These are phyloP conservation scores for Megaceryle alcyon DNA, from an alignment of 2,797 vertebrate species.

Conservation along the genomic window DNA sequence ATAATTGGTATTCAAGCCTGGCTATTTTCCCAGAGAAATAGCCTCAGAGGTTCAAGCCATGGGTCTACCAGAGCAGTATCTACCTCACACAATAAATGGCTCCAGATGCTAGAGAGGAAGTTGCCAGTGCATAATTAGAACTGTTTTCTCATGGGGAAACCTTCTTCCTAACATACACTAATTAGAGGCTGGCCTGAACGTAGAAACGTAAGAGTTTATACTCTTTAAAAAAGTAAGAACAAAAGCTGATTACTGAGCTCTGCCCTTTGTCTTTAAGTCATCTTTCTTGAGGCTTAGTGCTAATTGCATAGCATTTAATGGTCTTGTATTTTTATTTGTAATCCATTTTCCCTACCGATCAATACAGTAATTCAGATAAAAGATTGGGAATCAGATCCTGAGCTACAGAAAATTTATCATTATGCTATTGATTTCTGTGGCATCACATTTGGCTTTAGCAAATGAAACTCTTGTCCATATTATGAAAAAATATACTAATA, in stretches of 20 bases:
- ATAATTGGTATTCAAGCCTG: background rate
- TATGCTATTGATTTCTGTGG: background rate
- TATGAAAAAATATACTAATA: background rate
- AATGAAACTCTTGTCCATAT: background rate
- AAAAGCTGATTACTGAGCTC: background rate
- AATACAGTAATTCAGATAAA: conserved; percentile 51
- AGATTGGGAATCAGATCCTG: background rate
- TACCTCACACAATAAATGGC: background rate
- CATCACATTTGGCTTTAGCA: background rate
- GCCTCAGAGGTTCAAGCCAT: background rate
- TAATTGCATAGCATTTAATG: conserved; percentile 44
- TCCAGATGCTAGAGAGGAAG: background rate
- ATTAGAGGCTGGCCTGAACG: background rate
- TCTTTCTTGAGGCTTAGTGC: background rate
- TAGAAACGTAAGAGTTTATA: background rate
- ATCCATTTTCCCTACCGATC: conserved; percentile 35
- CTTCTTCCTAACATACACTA: background rate
- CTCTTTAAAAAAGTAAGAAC: background rate
- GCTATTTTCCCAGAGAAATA: background rate
- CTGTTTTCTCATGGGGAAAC: background rate
- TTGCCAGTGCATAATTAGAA: background rate
- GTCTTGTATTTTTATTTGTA: conserved; percentile 52
- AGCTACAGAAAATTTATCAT: conserved; percentile 21
- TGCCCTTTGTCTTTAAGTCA: background rate
- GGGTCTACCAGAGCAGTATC: background rate